phyloP scores from a whole-genome alignment of 2,888 invertebrate species.

The Ophioninae sp. region DNA sequence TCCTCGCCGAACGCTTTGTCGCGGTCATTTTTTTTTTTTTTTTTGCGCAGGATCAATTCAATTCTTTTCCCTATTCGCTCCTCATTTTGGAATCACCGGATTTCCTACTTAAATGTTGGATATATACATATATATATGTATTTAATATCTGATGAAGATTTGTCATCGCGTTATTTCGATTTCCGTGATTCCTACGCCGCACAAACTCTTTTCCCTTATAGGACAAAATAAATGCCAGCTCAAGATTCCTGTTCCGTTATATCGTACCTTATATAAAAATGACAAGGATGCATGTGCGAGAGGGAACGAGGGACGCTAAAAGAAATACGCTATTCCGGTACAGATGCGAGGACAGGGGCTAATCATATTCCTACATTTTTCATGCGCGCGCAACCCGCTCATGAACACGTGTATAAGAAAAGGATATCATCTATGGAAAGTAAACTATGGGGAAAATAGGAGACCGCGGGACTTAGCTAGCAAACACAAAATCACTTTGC shows the following conservation, averaged over 20 bases:
- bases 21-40: not conserved
- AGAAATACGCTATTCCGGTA: slow-evolving; percentile 47
- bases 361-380: slow-evolving; percentile 21
- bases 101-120: not conserved
- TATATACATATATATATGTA: not conserved
- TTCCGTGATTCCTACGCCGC: slow-evolving; percentile 43
- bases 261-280: slow-evolving; percentile 32
- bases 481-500: too few relatives aligned
- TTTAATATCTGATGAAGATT: slow-evolving; percentile 20
- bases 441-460: too few relatives aligned
- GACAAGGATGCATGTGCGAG: slow-evolving; percentile 29
- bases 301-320: not conserved
- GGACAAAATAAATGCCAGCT: slow-evolving; percentile 38
- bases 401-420: slow-evolving; percentile 22
- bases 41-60: slow-evolving; percentile 24
- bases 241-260: slow-evolving; percentile 50
- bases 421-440: slow-evolving; percentile 8
- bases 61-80: not conserved
- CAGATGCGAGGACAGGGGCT: slow-evolving; percentile 43
- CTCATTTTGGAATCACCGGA: slow-evolving; percentile 10
- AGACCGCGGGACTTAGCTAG: too few relatives aligned
- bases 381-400: too few relatives aligned
- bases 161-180: slow-evolving; percentile 53
- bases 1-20: slow-evolving; percentile 19
- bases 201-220: slow-evolving; percentile 51